A percentile compares a stretch with the other conserved stretches of the same genome.
Conservation (phyloP, 2,888 invertebrate genomes). For the Pharmacophagus antenor region DNA sequence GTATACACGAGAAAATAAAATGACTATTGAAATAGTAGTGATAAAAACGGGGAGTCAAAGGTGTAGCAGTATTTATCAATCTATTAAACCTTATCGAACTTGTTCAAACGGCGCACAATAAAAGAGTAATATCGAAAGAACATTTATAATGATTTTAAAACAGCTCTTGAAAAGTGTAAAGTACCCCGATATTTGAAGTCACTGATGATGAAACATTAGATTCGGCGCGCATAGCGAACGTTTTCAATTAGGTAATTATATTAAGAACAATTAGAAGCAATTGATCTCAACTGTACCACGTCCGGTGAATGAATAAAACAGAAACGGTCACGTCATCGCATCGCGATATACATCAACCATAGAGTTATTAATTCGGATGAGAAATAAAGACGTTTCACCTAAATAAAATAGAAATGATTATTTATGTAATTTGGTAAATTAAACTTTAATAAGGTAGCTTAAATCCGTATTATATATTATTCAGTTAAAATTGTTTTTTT, state of each 20-base stretch:
- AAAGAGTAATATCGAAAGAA: not conserved
- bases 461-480: too few relatives aligned
- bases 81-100: slow-evolving; percentile 8
- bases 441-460: not conserved
- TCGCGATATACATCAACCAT: slow-evolving; percentile 6
- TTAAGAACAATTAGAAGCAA: slow-evolving; percentile 75
- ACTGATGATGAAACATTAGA: slow-evolving; percentile 25
- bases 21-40: not conserved
- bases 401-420: not conserved
- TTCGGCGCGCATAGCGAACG: slow-evolving; percentile 33
- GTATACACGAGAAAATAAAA: not conserved
- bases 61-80: slow-evolving; percentile 1
- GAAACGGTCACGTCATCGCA: slow-evolving; percentile 33
- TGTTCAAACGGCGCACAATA: not conserved
- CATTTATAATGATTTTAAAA: not conserved
- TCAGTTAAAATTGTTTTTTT: too few relatives aligned
- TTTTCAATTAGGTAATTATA: slow-evolving; percentile 73
- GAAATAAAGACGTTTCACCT: not conserved
- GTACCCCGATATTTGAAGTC: slow-evolving; percentile 1
- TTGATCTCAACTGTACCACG: slow-evolving; percentile 67
- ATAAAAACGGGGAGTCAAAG: slow-evolving; percentile 19
- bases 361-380: slow-evolving; percentile 2
- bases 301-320: slow-evolving; percentile 40
- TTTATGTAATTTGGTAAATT: not conserved
- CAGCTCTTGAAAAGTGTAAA: not conserved